These are phyloP conservation scores for Diglossa cyanea DNA, from an alignment of 2,797 vertebrate species.

Conservation along the genomic window DNA sequence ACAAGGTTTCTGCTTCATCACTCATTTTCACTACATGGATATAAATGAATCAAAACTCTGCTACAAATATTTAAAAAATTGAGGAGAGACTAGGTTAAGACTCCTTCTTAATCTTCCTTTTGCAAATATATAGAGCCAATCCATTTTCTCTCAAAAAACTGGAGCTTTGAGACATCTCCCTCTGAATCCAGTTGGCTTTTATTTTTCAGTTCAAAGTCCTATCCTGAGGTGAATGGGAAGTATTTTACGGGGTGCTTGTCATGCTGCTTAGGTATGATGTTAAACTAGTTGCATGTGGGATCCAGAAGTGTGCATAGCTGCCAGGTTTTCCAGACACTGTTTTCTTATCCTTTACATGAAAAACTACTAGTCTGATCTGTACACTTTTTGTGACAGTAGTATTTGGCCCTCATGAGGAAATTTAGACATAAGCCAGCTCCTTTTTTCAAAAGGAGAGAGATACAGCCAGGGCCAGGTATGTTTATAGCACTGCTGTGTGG, in stretches of 20 bases:
- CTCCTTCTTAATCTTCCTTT: neutral
- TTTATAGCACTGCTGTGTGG: neutral
- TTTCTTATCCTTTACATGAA: neutral
- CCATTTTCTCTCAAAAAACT: neutral
- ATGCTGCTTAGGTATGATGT: neutral
- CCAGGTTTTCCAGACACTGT: neutral
- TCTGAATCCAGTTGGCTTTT: neutral
- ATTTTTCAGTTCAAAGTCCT: neutral
- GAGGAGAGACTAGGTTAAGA: neutral
- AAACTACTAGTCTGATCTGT: neutral
- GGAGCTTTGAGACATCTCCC: neutral
- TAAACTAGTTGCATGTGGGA: neutral
- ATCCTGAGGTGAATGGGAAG: neutral
- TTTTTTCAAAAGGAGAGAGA: neutral
- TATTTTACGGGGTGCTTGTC: neutral
- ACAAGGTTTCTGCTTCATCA: neutral
- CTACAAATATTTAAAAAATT: neutral
- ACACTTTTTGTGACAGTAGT: neutral
- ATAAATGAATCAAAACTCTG: neutral
- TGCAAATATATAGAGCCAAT: neutral
- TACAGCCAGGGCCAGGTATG: fast-evolving
- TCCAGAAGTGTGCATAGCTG: neutral
- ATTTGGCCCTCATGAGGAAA: neutral
- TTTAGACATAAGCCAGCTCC: neutral
- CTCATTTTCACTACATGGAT: neutral